phyloP scores from a whole-genome alignment of 2,797 vertebrate genomes.

The Macroramphosus scolopax region DNA sequence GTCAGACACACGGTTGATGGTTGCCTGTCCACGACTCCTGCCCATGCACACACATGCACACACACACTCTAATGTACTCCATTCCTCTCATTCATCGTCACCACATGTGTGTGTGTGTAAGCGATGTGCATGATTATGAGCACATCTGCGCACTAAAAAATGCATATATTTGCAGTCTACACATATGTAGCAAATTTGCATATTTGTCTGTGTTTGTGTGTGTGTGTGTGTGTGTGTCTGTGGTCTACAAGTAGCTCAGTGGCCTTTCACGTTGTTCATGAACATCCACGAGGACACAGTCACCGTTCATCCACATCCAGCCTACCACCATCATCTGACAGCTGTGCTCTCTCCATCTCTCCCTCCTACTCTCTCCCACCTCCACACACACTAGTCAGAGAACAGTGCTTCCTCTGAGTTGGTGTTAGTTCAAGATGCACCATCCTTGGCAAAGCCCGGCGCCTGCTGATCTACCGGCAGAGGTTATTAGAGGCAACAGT shows the following conservation, averaged over 20 bases:
- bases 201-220: background rate
- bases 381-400: conserved; percentile 53
- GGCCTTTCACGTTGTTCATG: conserved; percentile 52
- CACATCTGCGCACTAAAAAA: no score
- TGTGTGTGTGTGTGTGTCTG: background rate
- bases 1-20: no score
- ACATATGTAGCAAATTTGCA: conserved; percentile 4
- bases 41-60: no score
- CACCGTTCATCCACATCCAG: conserved; percentile 46
- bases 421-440: no score
- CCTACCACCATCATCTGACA: conserved; percentile 38
- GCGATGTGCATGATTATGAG: no score
- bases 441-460: conserved; percentile 24
- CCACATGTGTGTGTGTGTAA: no score
- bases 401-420: conserved; percentile 48
- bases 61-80: no score
- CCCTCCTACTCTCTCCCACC: conserved; percentile 41
- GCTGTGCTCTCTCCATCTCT: conserved; percentile 26
- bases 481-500: conserved; percentile 15
- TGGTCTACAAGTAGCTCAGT: conserved; percentile 33
- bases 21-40: conserved; percentile 13
- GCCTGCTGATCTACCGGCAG: conserved; percentile 11
- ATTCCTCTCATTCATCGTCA: no score
- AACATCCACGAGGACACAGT: conserved; percentile 57
- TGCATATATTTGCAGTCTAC: no score